Evolutionary conservation across 2,888 invertebrate genomes (phyloP).

Genomic region (Mycalesis mineus): DNA sequence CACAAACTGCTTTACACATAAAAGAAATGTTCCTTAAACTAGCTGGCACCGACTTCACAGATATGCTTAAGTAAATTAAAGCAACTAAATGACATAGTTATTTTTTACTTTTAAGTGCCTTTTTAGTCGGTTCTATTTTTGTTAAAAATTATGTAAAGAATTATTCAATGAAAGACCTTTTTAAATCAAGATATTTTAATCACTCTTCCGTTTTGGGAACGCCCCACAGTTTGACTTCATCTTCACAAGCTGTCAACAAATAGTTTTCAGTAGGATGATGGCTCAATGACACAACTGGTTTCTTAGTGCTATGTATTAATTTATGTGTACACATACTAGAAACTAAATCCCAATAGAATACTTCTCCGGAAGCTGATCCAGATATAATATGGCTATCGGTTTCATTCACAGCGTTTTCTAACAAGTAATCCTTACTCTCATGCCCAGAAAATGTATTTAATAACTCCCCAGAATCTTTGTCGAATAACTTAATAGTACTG

Average conservation of each 20-base stretch:
- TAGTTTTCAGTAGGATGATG: constrained; percentile 87
- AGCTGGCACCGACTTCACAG: too few relatives aligned
- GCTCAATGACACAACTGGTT: constrained; percentile 86
- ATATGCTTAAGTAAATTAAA: too few relatives aligned
- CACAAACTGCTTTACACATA: too few relatives aligned
- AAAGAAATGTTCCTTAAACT: too few relatives aligned
- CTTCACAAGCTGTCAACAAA: constrained; percentile 85
- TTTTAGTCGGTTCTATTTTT: too few relatives aligned
- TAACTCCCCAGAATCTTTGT: constrained; percentile 81
- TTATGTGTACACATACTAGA: constrained; percentile 75
- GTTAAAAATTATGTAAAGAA: too few relatives aligned
- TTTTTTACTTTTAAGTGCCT: too few relatives aligned
- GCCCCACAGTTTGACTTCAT: constrained; percentile 85
- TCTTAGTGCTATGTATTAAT: constrained; percentile 72
- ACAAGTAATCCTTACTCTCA: constrained; percentile 86
- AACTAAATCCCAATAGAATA: constrained; percentile 94
- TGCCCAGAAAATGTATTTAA: constrained; percentile 88
- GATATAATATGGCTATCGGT: constrained; percentile 92
- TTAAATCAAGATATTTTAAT: background rate
- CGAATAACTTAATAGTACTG: constrained; percentile 89
- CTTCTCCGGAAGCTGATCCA: constrained; percentile 91
- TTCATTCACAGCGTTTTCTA: constrained; percentile 91
- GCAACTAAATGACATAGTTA: too few relatives aligned
- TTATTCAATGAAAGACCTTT: too few relatives aligned
- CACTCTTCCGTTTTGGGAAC: constrained; percentile 44